These are phyloP conservation scores for Rhyacophila evoluta DNA, from an alignment of 2,888 invertebrate genomes.

Conservation along the genomic window DNA sequence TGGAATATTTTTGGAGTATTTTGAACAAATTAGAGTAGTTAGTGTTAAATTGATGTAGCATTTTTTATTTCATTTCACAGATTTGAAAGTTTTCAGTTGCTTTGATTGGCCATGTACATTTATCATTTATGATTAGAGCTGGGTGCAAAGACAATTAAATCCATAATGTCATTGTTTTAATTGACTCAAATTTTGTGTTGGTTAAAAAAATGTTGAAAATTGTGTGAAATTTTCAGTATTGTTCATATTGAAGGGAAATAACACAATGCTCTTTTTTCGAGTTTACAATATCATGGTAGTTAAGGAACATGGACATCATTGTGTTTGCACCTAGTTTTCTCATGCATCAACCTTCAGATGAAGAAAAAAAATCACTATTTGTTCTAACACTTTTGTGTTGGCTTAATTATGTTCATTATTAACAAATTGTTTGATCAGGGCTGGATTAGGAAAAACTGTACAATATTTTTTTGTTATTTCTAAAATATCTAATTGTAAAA, in stretches of 20 bases:
- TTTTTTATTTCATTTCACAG: not conserved
- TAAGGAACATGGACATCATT: not conserved
- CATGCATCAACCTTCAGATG: not conserved
- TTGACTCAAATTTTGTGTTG: too few species aligned
- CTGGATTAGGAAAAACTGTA: not conserved
- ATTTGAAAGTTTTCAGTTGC: too few species aligned
- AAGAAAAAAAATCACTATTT: not conserved
- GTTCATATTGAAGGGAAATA: too few species aligned
- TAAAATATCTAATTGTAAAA: too few species aligned
- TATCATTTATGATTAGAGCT: not conserved
- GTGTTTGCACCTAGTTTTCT: not conserved
- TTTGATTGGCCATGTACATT: not conserved
- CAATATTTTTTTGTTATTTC: not conserved
- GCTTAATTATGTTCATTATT: not conserved
- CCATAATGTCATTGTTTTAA: not conserved
- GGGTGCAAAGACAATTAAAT: not conserved
- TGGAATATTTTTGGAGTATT: too few species aligned
- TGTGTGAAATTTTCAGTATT: too few species aligned
- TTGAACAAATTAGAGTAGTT: too few species aligned
- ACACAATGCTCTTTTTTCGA: too few species aligned
- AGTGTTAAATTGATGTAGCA: not conserved
- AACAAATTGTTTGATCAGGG: not conserved
- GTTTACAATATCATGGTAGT: too few species aligned
- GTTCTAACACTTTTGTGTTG: constrained; percentile 12
- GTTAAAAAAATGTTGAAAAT: too few species aligned